These are phyloP conservation scores for Furnarius figulus DNA, from an alignment of 2,113 vertebrate genomes.

Conservation along the genomic window DNA sequence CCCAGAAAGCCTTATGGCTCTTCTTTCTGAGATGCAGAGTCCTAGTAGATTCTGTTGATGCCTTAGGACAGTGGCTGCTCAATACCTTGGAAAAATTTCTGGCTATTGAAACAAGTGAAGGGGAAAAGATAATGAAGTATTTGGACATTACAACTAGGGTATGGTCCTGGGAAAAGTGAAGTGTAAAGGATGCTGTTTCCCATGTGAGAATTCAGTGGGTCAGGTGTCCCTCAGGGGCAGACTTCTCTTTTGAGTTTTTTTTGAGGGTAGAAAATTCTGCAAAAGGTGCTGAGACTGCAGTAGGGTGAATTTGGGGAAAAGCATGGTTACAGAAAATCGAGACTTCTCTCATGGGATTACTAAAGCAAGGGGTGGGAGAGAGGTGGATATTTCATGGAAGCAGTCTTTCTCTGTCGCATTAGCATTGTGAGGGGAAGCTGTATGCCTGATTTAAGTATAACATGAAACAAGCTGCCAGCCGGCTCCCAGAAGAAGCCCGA, in stretches of 20 bases:
- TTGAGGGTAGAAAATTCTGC: not conserved
- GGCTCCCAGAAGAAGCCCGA: slow-evolving; percentile 52
- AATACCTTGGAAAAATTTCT: slow-evolving; percentile 26
- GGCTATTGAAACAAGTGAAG: slow-evolving; percentile 1
- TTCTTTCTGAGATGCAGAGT: not conserved
- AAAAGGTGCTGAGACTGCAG: not conserved
- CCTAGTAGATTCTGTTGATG: not conserved
- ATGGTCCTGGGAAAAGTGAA: not conserved
- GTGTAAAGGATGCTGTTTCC: not conserved
- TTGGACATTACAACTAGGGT: not conserved
- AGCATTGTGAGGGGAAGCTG: slow-evolving; percentile 47
- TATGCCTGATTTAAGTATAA: slow-evolving; percentile 63
- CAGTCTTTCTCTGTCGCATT: slow-evolving; percentile 46
- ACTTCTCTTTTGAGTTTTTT: not conserved
- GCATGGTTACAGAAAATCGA: not conserved
- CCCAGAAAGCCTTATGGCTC: not conserved
- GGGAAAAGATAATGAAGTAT: not conserved
- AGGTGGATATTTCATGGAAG: not conserved
- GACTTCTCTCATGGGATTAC: not conserved
- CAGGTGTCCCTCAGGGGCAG: not conserved
- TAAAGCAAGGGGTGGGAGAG: not conserved
- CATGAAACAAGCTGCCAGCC: slow-evolving; percentile 66
- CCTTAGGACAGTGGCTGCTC: not conserved
- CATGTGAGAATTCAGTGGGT: not conserved
- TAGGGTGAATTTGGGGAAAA: not conserved